Conservation (phyloP, 2,888 invertebrate genomes). For the Dryobotodes eremita region DNA sequence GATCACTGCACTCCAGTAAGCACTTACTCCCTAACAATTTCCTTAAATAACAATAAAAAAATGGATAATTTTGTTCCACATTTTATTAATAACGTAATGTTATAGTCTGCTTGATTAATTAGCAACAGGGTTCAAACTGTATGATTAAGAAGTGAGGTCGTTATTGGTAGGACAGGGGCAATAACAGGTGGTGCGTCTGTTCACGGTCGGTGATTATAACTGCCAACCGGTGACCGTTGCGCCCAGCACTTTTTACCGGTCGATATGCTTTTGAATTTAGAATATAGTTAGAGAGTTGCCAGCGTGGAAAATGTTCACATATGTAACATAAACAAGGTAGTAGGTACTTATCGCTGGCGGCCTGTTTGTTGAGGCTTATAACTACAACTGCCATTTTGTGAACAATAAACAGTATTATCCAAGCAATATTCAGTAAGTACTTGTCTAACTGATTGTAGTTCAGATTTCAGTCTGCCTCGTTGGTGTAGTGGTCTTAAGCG, state of each 20-base stretch:
- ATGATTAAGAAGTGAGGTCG: conserved; percentile 48
- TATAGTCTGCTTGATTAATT: conserved; percentile 47
- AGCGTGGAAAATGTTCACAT: conserved; percentile 41
- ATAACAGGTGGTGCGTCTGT: conserved; percentile 81
- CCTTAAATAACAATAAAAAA: background rate
- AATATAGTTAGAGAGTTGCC: conserved; percentile 51
- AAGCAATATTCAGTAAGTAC: conserved; percentile 10
- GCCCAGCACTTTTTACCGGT: conserved; percentile 70
- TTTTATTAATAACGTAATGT: conserved; percentile 7
- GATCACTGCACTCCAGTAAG: background rate
- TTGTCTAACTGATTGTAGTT: background rate
- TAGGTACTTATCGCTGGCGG: conserved; percentile 24
- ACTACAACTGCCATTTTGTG: conserved; percentile 29
- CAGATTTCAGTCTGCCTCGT: background rate
- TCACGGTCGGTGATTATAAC: conserved; percentile 86
- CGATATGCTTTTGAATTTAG: conserved; percentile 69
- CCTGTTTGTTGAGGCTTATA: conserved; percentile 23
- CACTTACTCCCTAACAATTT: background rate
- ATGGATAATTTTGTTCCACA: background rate
- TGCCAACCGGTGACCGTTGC: conserved; percentile 83
- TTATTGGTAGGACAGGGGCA: conserved; percentile 49
- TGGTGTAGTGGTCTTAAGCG: background rate
- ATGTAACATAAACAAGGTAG: conserved; percentile 23
- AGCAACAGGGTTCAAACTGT: conserved; percentile 31
- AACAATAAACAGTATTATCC: conserved; percentile 11